Evolutionary conservation across 2,113 vertebrate genomes (phyloP).

Genomic region (Pandion haliaetus): DNA sequence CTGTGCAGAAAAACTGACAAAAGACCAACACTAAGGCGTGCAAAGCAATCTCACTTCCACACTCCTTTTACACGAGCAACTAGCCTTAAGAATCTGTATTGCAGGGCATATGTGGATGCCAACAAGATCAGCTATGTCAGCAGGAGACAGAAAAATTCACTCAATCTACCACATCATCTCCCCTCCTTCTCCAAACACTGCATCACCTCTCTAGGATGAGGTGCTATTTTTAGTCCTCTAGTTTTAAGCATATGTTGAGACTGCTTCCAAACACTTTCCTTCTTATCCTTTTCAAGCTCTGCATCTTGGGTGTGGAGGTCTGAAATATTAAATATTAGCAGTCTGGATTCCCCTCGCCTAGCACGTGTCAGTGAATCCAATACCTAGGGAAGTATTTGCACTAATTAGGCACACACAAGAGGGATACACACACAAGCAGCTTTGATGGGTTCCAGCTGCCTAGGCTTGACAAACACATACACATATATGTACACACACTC

Average conservation of each 20-base stretch:
- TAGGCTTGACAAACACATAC: neutral
- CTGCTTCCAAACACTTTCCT: neutral
- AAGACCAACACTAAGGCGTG: neutral
- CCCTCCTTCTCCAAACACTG: neutral
- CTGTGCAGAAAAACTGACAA: neutral
- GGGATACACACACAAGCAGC: neutral
- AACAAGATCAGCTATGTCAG: neutral
- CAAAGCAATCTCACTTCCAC: neutral
- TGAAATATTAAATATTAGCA: neutral
- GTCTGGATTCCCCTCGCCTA: fast-evolving
- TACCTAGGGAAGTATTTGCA: neutral
- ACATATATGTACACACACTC: neutral
- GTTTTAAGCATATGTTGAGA: neutral
- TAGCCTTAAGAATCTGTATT: neutral
- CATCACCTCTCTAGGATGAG: neutral
- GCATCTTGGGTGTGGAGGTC: neutral
- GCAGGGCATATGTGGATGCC: neutral
- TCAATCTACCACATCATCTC: neutral
- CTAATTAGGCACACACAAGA: neutral
- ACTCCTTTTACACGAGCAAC: neutral
- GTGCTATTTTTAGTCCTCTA: neutral
- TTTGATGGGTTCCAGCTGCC: neutral
- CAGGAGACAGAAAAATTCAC: neutral
- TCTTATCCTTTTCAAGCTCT: neutral
- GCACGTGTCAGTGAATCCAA: neutral